Conservation (phyloP, 2,797 vertebrate species). For the Loris lydekkerianus region DNA sequence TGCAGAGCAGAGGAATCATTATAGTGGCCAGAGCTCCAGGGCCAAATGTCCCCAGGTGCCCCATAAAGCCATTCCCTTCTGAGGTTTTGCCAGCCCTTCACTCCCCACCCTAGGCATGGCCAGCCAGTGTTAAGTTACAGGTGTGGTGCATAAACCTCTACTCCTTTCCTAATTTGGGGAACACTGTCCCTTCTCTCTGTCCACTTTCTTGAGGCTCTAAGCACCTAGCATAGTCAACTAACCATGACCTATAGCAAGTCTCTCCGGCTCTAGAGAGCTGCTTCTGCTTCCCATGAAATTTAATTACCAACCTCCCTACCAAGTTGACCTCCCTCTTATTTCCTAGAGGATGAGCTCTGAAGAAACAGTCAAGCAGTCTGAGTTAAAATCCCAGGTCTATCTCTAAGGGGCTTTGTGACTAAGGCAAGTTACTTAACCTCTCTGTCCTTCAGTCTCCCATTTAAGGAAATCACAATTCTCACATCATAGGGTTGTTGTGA, state of each 20-base stretch:
- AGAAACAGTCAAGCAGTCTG: neutral
- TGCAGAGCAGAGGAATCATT: neutral
- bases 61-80: neutral
- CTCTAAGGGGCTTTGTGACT: neutral
- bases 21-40: neutral
- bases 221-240: neutral
- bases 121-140: fast-evolving
- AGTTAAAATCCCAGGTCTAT: neutral
- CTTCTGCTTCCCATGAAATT: neutral
- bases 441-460: neutral
- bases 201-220: neutral
- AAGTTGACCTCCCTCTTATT: neutral
- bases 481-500: neutral
- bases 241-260: neutral
- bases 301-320: neutral
- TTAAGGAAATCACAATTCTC: neutral
- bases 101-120: neutral
- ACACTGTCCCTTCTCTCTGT: neutral
- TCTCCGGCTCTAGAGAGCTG: neutral
- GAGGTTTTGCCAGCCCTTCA: neutral
- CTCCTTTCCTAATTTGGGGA: neutral
- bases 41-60: neutral
- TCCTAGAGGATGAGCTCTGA: neutral
- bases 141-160: no score
- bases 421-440: neutral